Evolutionary conservation across 2,113 vertebrate genomes (phyloP).

Genomic region (Beaufortia kweichowensis): DNA sequence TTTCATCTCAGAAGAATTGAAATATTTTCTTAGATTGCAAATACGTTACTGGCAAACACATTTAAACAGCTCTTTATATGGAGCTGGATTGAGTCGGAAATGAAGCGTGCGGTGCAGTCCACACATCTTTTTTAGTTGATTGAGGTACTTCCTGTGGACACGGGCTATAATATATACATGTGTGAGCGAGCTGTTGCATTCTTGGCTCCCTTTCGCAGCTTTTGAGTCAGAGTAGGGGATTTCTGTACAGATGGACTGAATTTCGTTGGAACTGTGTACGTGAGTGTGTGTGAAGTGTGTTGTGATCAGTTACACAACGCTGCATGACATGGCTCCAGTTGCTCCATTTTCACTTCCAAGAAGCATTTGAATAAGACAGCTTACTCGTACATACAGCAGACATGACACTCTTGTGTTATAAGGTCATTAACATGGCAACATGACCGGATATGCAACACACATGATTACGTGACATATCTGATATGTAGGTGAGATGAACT

Average conservation of each 20-base stretch:
- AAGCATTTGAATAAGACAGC: conserved; percentile 14
- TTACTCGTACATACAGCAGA: background rate
- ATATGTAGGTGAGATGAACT: conserved; percentile 31
- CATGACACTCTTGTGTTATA: background rate
- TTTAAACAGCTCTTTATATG: background rate
- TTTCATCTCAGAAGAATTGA: background rate
- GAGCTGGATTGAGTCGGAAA: background rate
- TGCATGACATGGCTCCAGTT: conserved; percentile 31
- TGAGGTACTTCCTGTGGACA: conserved; percentile 23
- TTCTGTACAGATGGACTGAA: conserved; percentile 38
- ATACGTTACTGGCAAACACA: background rate
- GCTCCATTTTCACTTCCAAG: conserved; percentile 20
- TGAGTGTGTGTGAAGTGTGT: background rate
- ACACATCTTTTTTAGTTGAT: background rate
- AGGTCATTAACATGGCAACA: conserved; percentile 17
- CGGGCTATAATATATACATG: background rate
- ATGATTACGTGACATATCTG: conserved; percentile 62
- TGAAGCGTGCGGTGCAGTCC: background rate
- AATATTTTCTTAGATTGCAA: background rate
- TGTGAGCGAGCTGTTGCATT: background rate
- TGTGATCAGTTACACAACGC: conserved; percentile 5
- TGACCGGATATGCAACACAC: conserved; percentile 9
- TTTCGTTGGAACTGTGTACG: conserved; percentile 30
- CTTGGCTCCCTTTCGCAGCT: conserved; percentile 22
- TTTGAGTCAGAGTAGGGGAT: conserved; percentile 47